phyloP scores from a whole-genome alignment of 2,797 vertebrate species.

The Melanotaenia pygmaea region DNA sequence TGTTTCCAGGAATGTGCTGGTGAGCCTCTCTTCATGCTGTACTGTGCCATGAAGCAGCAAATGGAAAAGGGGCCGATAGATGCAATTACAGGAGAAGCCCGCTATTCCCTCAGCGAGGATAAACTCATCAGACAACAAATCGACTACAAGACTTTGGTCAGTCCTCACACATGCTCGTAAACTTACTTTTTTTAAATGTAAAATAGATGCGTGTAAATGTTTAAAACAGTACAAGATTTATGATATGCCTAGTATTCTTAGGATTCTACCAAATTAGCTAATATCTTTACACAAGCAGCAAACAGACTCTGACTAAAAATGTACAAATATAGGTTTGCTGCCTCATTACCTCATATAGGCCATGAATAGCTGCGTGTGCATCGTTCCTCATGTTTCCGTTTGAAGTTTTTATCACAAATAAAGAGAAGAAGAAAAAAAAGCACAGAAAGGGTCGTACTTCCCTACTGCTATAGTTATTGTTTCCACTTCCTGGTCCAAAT shows the following conservation, averaged over 20 bases:
- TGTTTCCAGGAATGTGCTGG: not conserved
- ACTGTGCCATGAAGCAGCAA: too few relatives aligned
- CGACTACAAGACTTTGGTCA: too few relatives aligned
- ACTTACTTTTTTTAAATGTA: not conserved
- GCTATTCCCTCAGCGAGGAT: too few relatives aligned
- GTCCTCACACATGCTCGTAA: not conserved
- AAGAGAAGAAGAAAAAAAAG: not conserved
- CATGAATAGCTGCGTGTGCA: constrained; percentile 3
- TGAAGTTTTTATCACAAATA: constrained; percentile 20
- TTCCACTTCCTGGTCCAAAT: constrained; percentile 20
- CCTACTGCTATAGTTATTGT: not conserved
- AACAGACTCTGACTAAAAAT: too few relatives aligned
- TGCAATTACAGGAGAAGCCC: too few relatives aligned
- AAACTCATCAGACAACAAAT: too few relatives aligned
- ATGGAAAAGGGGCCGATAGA: too few relatives aligned
- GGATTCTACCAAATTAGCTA: not conserved
- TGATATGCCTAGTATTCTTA: not conserved
- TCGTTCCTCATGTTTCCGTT: constrained; percentile 3
- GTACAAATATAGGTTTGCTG: too few relatives aligned
- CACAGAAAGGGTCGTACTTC: not conserved
- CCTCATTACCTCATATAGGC: not conserved
- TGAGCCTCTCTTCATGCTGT: too few relatives aligned
- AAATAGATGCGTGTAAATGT: constrained; percentile 2
- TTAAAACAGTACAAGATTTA: not conserved
- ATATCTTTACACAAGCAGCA: too few relatives aligned